phyloP scores from a whole-genome alignment of 2,113 vertebrate species.

The Phalacrocorax aristotelis region DNA sequence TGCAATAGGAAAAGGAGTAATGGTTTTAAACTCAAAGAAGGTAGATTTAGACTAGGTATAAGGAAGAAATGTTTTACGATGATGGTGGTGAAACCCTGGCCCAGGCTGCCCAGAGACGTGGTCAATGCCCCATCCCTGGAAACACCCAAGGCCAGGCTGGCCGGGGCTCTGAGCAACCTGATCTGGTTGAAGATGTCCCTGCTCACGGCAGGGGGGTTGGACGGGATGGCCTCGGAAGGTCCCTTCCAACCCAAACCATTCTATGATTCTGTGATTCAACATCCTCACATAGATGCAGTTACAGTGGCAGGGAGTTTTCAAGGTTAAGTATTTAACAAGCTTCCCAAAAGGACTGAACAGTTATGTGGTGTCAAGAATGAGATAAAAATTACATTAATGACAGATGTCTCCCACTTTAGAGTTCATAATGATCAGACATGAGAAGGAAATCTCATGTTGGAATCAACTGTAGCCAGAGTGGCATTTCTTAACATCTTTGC shows the following conservation, averaged over 20 bases:
- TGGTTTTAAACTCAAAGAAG: no score
- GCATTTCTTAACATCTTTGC: neutral
- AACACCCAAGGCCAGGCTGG: no score
- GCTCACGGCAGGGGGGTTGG: no score
- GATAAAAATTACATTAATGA: neutral
- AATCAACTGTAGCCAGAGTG: neutral
- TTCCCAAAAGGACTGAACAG: neutral
- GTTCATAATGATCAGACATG: neutral
- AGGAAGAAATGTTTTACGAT: no score
- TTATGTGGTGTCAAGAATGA: neutral
- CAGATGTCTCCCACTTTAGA: neutral
- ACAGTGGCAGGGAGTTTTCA: neutral
- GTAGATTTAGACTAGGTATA: no score
- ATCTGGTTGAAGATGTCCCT: no score
- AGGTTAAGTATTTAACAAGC: neutral
- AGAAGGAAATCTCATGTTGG: neutral
- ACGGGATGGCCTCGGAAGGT: no score
- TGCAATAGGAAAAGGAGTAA: no score
- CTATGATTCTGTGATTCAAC: neutral
- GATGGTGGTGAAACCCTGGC: no score
- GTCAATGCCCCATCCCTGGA: no score
- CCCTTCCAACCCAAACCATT: neutral
- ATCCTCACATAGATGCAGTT: neutral
- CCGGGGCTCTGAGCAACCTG: no score
- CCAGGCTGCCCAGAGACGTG: no score